Evolutionary conservation across 2,888 invertebrate species (phyloP), one percentile per base, ranked within the genome.

Genomic region (Alviniconcha strummeri): DNA sequence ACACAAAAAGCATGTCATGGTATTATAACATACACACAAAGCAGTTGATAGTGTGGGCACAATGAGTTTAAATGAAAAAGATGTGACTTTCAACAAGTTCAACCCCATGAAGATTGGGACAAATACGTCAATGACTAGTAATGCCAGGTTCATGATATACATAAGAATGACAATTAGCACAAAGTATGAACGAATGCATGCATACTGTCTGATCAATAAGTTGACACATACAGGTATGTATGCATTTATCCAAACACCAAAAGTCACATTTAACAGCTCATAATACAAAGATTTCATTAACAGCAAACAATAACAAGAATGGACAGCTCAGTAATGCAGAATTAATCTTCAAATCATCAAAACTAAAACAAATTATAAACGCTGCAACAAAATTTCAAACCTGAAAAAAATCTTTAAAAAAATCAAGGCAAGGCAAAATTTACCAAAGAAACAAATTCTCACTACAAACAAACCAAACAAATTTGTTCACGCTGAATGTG

Each of bases 281-380:
- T 81, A 83, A 85, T 85, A 71, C 19, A 72, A 71, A 81, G 9
- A 60, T 52, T 75, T 36, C 52, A 67, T 54, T 55, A 7, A 64
- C 13, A 67, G 54, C 17, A 55, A 67, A 54, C n/a, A 81, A 81
- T 54, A 69, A 54, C 69, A 17, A 71, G 69, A 80, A n/a, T 54
- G 52, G 11, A 77, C 19, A 77, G 56, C 54, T n/a, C 79, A n/a
- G 54, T 56, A 79, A 55, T 56, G 15, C 57, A 79, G 54, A 54
- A 55, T 57, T 52, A 79, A n/a, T 54, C 19, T 36, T 19, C 60
- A n/a, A 64, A 54, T 36, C 19, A 57, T 1, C 13, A 76, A 36
- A 74, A n/a, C n/a, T n/a, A n/a, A n/a, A n/a, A n/a, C n/a, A n/a
- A n/a, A n/a, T n/a, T 36, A 36, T 36, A 36, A 36, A 36, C 36